Evolutionary conservation across 2,888 invertebrate genomes (phyloP).

Genomic region (Ophraella communa): DNA sequence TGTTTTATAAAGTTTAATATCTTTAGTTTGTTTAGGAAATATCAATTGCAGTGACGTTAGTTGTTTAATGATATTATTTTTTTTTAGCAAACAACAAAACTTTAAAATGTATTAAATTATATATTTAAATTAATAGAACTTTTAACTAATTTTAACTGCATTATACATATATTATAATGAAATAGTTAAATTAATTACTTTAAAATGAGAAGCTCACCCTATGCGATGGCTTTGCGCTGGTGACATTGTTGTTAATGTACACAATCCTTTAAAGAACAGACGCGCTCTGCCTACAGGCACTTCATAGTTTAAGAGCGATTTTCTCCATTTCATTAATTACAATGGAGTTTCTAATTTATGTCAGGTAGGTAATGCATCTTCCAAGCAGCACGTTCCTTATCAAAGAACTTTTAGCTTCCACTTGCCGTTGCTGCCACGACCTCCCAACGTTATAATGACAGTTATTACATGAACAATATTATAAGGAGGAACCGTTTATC

Average conservation of each 20-base stretch:
- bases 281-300: not conserved
- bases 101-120: too few relatives aligned
- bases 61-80: too few relatives aligned
- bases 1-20: too few relatives aligned
- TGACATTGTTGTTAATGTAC: not conserved
- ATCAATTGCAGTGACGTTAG: too few relatives aligned
- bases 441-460: constrained; percentile 32
- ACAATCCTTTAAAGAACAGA: not conserved
- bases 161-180: not conserved
- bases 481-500: constrained; percentile 35
- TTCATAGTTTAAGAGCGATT: constrained; percentile 6
- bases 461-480: constrained; percentile 32
- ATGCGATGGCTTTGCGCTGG: not conserved
- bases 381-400: constrained; percentile 31
- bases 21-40: too few relatives aligned
- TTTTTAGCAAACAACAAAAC: too few relatives aligned
- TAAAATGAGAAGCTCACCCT: not conserved
- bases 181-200: too few relatives aligned
- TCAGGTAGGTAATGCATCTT: constrained; percentile 35
- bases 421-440: constrained; percentile 22
- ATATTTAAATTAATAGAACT: too few relatives aligned
- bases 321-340: constrained; percentile 29
- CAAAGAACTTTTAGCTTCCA: constrained; percentile 27
- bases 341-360: constrained; percentile 32
- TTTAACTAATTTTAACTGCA: too few relatives aligned